These are phyloP conservation scores for Meteorus colon DNA, from an alignment of 2,888 invertebrate species.

Conservation along the genomic window DNA sequence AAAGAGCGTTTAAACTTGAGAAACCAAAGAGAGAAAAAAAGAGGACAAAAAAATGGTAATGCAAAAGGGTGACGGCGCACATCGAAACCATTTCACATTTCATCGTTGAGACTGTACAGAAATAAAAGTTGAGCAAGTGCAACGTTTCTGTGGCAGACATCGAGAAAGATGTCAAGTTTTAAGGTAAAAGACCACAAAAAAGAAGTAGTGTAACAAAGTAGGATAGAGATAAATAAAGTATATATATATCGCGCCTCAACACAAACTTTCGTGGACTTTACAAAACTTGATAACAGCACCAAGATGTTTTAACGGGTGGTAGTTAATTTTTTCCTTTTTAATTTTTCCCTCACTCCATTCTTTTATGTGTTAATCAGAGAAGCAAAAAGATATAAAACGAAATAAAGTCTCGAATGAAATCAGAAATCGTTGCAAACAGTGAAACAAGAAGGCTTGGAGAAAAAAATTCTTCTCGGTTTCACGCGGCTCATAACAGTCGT, in stretches of 20 bases:
- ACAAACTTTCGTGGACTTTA: slow-evolving; percentile 35
- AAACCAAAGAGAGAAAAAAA: background rate
- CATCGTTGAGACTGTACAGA: slow-evolving; percentile 6
- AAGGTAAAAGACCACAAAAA: slow-evolving; percentile 11
- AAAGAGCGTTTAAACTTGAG: background rate
- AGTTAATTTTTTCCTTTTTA: slow-evolving; percentile 33
- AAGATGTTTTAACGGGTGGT: slow-evolving; percentile 29
- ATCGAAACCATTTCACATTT: slow-evolving; percentile 6
- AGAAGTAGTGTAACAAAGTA: slow-evolving; percentile 7
- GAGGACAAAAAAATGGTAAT: background rate
- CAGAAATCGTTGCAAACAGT: background rate
- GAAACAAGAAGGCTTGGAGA: slow-evolving; percentile 24
- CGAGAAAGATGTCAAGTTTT: slow-evolving; percentile 15
- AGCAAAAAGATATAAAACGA: slow-evolving; percentile 18
- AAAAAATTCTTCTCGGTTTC: slow-evolving; percentile 47
- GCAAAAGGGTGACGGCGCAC: slow-evolving; percentile 14
- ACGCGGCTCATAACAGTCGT: slow-evolving; percentile 35
- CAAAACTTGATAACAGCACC: slow-evolving; percentile 42
- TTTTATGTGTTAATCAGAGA: background rate
- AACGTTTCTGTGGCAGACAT: slow-evolving; percentile 14
- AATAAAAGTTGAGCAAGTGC: slow-evolving; percentile 10
- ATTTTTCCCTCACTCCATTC: background rate
- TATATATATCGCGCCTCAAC: background rate
- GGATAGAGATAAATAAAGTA: slow-evolving; percentile 13
- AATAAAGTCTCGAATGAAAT: slow-evolving; percentile 18